phyloP scores from a whole-genome alignment of 2,113 vertebrate genomes.

The Capreolus pygargus region DNA sequence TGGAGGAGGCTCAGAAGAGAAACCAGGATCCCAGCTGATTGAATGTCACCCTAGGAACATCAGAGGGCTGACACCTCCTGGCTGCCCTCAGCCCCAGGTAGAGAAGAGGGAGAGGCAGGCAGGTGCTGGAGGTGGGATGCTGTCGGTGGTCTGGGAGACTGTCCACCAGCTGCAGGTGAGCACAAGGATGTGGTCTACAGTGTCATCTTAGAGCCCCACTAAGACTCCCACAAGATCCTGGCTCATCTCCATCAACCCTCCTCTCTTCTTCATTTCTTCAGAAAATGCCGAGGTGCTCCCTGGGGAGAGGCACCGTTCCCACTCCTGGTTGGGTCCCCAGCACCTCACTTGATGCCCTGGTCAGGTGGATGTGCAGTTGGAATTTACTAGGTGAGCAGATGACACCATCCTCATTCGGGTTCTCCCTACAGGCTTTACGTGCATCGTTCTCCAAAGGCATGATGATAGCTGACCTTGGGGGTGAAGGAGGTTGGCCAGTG shows the following conservation, averaged over 20 bases:
- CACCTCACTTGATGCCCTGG: accelerated
- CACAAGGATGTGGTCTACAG: accelerated
- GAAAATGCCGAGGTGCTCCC: neutral
- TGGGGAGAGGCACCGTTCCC: neutral
- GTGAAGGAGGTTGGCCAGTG: neutral
- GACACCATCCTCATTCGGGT: neutral
- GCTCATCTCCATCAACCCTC: neutral
- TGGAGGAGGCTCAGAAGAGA: neutral
- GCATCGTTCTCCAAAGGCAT: neutral
- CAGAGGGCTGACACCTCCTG: neutral
- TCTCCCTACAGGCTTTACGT: neutral
- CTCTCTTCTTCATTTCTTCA: neutral
- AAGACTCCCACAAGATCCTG: neutral
- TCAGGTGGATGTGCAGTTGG: neutral
- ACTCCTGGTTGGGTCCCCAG: neutral
- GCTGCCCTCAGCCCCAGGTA: neutral
- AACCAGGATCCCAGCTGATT: neutral
- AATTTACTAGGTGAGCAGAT: neutral
- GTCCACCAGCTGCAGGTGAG: neutral
- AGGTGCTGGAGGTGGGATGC: neutral
- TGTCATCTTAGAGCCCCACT: neutral
- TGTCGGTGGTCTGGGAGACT: neutral
- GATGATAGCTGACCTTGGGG: neutral
- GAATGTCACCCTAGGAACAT: neutral
- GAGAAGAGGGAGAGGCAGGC: neutral